Evolutionary conservation across 2,888 invertebrate species (phyloP).

Genomic region (Emesis castigata): DNA sequence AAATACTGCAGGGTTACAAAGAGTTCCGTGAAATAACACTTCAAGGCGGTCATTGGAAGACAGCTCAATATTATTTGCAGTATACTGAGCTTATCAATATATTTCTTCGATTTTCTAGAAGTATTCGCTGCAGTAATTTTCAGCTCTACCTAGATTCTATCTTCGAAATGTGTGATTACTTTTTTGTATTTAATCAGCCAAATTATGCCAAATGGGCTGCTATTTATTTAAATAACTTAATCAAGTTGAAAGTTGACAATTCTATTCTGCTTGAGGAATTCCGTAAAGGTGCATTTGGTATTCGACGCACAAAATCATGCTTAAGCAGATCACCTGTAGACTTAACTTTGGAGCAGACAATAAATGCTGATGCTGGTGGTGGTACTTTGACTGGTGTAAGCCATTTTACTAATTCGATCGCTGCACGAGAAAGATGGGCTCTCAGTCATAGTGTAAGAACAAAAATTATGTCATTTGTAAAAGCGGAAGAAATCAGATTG

Average conservation of each 20-base stretch:
- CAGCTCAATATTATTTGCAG: too few species aligned
- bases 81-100: too few species aligned
- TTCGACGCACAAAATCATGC: slow-evolving; percentile 44
- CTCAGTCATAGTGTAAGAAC: too few species aligned
- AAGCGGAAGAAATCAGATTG: too few species aligned
- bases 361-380: slow-evolving; percentile 25
- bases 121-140: too few species aligned
- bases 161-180: too few species aligned
- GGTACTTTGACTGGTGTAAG: background rate
- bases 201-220: slow-evolving; percentile 44
- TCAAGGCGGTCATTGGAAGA: too few species aligned
- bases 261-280: slow-evolving; percentile 1
- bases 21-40: too few species aligned
- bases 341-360: slow-evolving; percentile 31
- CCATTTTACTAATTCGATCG: background rate
- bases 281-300: background rate
- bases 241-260: slow-evolving; percentile 45
- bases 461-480: too few species aligned
- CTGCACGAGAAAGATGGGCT: background rate
- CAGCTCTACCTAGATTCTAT: too few species aligned
- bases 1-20: too few species aligned
- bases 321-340: slow-evolving; percentile 26
- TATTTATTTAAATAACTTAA: slow-evolving; percentile 22
- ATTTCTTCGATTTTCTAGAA: too few species aligned
- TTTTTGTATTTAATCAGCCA: slow-evolving; percentile 64